phyloP scores from a whole-genome alignment of 2,113 vertebrate species.

The Sinosuthora webbiana region DNA sequence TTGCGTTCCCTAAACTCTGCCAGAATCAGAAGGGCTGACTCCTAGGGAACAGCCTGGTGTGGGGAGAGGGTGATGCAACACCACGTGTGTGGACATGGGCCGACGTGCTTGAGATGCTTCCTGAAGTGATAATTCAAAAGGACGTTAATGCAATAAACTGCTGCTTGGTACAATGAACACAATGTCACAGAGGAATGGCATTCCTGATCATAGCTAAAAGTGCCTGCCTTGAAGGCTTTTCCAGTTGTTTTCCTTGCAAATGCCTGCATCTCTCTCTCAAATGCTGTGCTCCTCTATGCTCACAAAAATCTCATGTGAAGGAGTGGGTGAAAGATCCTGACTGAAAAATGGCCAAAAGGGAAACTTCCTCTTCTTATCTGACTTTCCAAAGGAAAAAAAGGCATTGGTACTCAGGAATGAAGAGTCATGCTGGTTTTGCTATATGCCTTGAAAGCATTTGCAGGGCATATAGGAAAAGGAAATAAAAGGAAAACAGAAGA shows the following conservation, averaged over 20 bases:
- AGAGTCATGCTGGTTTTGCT: neutral
- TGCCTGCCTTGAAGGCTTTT: neutral
- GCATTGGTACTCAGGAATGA: neutral
- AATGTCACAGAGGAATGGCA: neutral
- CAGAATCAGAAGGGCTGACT: neutral
- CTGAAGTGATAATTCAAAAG: conserved; percentile 1
- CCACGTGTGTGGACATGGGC: fast-evolving
- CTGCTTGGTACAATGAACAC: neutral
- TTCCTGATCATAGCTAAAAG: neutral
- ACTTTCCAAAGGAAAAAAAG: neutral
- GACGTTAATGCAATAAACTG: neutral
- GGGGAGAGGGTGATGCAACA: neutral
- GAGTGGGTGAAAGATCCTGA: neutral
- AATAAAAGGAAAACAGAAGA: neutral
- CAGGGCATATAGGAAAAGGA: neutral
- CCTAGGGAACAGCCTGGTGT: neutral
- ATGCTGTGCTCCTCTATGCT: neutral
- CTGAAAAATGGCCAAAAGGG: neutral
- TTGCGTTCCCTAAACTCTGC: neutral
- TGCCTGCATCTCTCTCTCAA: neutral
- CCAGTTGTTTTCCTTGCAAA: neutral
- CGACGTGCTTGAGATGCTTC: neutral
- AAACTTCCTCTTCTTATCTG: neutral
- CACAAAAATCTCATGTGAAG: neutral
- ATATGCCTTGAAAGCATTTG: neutral